Evolutionary conservation across 2,113 vertebrate genomes (phyloP).

Genomic region (Perognathus longimembris): DNA sequence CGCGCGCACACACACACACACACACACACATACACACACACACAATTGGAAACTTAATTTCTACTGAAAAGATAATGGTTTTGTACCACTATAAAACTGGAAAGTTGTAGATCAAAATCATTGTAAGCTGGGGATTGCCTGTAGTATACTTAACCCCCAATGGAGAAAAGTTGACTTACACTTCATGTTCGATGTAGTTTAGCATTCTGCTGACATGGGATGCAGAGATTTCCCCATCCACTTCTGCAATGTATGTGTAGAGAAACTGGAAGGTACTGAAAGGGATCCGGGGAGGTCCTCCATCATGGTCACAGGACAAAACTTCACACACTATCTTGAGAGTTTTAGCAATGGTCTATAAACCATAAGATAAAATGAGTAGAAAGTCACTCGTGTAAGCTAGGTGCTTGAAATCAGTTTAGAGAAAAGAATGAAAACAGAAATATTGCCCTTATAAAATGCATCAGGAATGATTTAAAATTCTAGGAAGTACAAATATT

Average conservation of each 20-base stretch:
- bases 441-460: constrained; percentile 38
- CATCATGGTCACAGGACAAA: constrained; percentile 77
- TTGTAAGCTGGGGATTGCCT: not conserved
- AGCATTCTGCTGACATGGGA: constrained; percentile 84
- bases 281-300: constrained; percentile 80
- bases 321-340: constrained; percentile 85
- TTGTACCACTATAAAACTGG: not conserved
- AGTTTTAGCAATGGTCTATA: constrained; percentile 85
- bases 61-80: not conserved
- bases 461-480: not conserved
- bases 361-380: constrained; percentile 52
- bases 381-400: constrained; percentile 23
- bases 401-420: not conserved
- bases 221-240: constrained; percentile 85
- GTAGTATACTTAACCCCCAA: not conserved
- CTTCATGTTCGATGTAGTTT: constrained; percentile 84
- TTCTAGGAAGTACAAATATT: constrained; percentile 1
- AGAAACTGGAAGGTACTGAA: constrained; percentile 86
- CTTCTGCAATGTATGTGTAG: constrained; percentile 83
- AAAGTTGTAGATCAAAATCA: not conserved
- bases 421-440: constrained; percentile 28
- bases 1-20: too few relatives aligned
- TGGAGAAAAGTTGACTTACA: constrained; percentile 78
- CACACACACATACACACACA: too few relatives aligned
- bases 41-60: not conserved